Conservation (phyloP, 2,797 vertebrate genomes). For the Adelosebastes latens region DNA sequence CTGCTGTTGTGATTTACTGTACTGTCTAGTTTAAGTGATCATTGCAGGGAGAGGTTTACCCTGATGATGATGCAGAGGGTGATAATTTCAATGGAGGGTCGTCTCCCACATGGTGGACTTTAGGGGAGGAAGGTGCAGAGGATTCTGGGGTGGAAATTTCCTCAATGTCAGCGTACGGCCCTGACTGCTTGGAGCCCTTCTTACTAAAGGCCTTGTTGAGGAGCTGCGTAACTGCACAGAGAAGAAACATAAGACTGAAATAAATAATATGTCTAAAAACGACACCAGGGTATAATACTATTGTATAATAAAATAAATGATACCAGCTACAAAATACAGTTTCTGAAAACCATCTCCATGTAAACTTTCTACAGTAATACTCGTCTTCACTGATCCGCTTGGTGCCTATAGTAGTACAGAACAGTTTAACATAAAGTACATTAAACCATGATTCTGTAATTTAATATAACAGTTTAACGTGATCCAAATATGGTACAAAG, state of each 20-base stretch:
- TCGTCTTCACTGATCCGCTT: background rate
- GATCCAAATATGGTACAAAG: background rate
- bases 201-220: constrained; percentile 99
- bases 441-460: background rate
- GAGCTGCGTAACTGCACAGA: constrained; percentile 92
- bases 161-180: constrained; percentile 95
- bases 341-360: background rate
- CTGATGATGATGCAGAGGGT: constrained; percentile 84
- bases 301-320: no score
- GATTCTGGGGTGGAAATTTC: constrained; percentile 97
- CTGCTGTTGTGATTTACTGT: background rate
- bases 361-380: background rate
- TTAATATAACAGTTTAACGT: background rate
- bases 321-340: background rate
- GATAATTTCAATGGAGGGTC: constrained; percentile 84
- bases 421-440: background rate
- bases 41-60: constrained; percentile 66
- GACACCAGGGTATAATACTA: background rate
- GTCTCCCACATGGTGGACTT: constrained; percentile 86
- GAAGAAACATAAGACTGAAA: background rate
- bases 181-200: constrained; percentile 92
- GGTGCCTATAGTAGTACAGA: background rate
- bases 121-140: constrained; percentile 95
- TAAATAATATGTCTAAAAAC: background rate
- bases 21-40: background rate